Conservation (phyloP, 2,797 vertebrate genomes). For the Nyctalus aviator region DNA sequence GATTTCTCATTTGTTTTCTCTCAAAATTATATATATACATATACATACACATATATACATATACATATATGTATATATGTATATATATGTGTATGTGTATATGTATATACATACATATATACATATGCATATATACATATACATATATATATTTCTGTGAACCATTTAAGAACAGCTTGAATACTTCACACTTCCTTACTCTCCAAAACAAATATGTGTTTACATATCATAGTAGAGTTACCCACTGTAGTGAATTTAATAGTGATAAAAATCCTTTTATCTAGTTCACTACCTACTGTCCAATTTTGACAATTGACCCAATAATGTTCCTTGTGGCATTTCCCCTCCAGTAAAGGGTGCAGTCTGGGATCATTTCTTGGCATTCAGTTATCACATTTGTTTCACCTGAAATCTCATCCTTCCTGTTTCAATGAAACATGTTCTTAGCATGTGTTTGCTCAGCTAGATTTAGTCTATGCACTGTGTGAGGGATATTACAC, state of each 20-base stretch:
- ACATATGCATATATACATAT: not conserved
- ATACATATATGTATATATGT: not conserved
- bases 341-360: too few relatives aligned
- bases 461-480: rapidly evolving
- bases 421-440: not conserved
- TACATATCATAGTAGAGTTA: too few relatives aligned
- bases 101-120: too few relatives aligned
- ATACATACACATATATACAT: too few relatives aligned
- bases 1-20: not conserved
- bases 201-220: not conserved
- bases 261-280: too few relatives aligned
- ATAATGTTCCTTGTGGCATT: too few relatives aligned
- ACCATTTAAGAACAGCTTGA: not conserved
- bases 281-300: not conserved
- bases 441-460: not conserved
- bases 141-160: not conserved
- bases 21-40: not conserved
- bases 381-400: not conserved
- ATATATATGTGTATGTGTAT: too few relatives aligned
- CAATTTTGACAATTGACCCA: rapidly evolving
- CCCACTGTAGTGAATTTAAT: too few relatives aligned
- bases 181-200: not conserved
- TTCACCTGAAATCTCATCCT: not conserved
- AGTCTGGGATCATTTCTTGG: too few relatives aligned
- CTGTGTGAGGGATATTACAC: too few relatives aligned